A percentile compares a stretch with the other conserved stretches of the same genome.
These are phyloP conservation scores for Ophiothrix spiculata DNA, from an alignment of 35 echinoderm and acorn worm species.

Conservation along the genomic window DNA sequence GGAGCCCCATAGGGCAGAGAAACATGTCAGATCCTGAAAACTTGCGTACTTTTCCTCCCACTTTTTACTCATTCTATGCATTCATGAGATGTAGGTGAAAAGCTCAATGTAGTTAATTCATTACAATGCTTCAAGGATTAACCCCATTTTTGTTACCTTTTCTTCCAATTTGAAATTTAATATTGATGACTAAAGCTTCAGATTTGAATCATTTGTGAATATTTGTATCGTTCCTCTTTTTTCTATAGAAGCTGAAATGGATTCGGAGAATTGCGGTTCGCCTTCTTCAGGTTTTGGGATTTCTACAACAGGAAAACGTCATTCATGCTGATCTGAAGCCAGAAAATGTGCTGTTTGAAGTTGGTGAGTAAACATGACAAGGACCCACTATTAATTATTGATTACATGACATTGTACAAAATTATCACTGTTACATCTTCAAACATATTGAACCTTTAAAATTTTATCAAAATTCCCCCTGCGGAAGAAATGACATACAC, in stretches of 20 bases:
- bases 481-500: neutral
- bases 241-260: slow-evolving; percentile 65
- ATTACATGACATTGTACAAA: neutral
- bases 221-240: slow-evolving; percentile 11
- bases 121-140: neutral
- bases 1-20: too few relatives aligned
- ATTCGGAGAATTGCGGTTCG: slow-evolving; percentile 79
- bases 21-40: too few relatives aligned
- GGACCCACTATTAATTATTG: neutral
- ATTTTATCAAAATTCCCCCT: neutral
- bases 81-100: too few relatives aligned
- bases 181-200: slow-evolving; percentile 1
- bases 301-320: slow-evolving; percentile 74
- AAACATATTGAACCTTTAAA: too few relatives aligned
- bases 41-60: too few relatives aligned
- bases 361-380: slow-evolving; percentile 49
- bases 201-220: neutral
- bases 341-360: slow-evolving; percentile 80
- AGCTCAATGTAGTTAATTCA: neutral
- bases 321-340: slow-evolving; percentile 98
- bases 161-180: neutral
- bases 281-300: slow-evolving; percentile 76
- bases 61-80: too few relatives aligned
- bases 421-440: too few relatives aligned
- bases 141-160: neutral